Base-by-base conservation (phyloP, 2,113 vertebrate genomes). In the Hepsetus odoe region DNA sequence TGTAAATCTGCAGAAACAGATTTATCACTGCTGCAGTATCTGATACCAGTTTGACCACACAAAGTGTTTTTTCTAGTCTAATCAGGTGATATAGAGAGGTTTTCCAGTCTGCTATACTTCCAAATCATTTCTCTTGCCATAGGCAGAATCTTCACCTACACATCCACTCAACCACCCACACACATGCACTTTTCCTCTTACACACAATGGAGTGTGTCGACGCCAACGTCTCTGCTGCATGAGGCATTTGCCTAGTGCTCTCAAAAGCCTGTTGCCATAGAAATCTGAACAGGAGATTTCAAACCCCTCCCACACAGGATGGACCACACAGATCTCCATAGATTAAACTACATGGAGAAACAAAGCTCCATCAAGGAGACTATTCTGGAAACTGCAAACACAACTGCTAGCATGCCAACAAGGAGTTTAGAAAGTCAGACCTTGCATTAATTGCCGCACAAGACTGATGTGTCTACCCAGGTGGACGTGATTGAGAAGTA, bases 241-340 rank as follows among this genome's bases (percentile, higher is more conserved):
- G 70, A 55, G 65, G 64, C 67, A 66, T 72, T 80, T 72, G 53
- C 59, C 32, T 66, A 67, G 75, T 32, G 44, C 77, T 72, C 68
- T 80, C 71, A 30, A 83, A 80, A 70, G 77, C 68, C 59, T 40
- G 73, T 83, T 80, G 72, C 77, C 82, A 80, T 80, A 75, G 82
- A 72, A 42, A 83, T 80, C 61, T 76, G 72, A 72, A 68, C 28
- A 46, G 72, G 75, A 64, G 61, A 76, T 72, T 72, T 79, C 64
- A 73, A 76, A 55, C 53, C 38, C 64, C 51, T n/a, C 56, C 26
- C 56, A n/a, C 5, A 22, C 49, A 38, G n/a, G 35, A 10, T 10
- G 42, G 30, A 22, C n/a, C 32, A 28, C 13, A 35, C 59, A 0
- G 13, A 53, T 32, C 35, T 56, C 22, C 4, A 18, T 20, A 35